These are phyloP conservation scores for Uropetala carovei DNA, from an alignment of 2,888 invertebrate species.

Conservation along the genomic window DNA sequence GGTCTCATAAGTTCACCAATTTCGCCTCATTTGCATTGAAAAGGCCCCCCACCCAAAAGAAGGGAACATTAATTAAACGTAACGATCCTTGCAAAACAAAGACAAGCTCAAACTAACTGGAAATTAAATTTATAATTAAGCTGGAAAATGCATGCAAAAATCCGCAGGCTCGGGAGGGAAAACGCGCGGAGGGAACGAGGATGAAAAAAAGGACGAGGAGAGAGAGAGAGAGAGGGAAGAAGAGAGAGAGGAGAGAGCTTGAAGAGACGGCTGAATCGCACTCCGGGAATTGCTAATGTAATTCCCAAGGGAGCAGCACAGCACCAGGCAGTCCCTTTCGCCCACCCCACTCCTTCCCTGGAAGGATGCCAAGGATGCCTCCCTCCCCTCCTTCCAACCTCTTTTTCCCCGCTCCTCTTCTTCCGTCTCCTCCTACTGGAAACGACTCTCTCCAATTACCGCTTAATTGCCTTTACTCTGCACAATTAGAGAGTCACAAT, in stretches of 20 bases:
- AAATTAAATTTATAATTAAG: slow-evolving; percentile 64
- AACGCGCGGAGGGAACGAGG: not conserved
- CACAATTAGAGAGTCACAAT: slow-evolving; percentile 1
- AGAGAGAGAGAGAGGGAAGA: slow-evolving; percentile 3
- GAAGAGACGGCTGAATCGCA: not conserved
- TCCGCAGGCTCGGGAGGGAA: not conserved
- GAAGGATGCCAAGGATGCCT: slow-evolving; percentile 59
- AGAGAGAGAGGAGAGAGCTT: not conserved
- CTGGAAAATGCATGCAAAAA: slow-evolving; percentile 54
- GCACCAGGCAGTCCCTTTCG: not conserved
- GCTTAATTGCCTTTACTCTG: slow-evolving; percentile 36
- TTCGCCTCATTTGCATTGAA: slow-evolving; percentile 63
- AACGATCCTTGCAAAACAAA: slow-evolving; percentile 59
- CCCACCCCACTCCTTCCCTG: slow-evolving; percentile 38
- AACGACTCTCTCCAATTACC: slow-evolving; percentile 36
- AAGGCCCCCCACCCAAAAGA: slow-evolving; percentile 39
- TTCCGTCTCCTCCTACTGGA: slow-evolving; percentile 46
- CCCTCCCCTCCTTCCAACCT: slow-evolving; percentile 22
- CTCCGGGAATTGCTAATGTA: slow-evolving; percentile 10
- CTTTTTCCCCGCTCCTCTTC: slow-evolving; percentile 25
- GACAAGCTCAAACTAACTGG: slow-evolving; percentile 61
- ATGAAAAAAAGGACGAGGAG: not conserved
- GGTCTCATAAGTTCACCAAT: slow-evolving; percentile 62
- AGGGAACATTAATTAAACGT: slow-evolving; percentile 61
- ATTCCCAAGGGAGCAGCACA: slow-evolving; percentile 28